Percentiles rank a stretch among this genome's conserved stretches.
These are phyloP conservation scores for Macroglossus sobrinus DNA, from an alignment of 2,113 vertebrate species.

Conservation along the genomic window DNA sequence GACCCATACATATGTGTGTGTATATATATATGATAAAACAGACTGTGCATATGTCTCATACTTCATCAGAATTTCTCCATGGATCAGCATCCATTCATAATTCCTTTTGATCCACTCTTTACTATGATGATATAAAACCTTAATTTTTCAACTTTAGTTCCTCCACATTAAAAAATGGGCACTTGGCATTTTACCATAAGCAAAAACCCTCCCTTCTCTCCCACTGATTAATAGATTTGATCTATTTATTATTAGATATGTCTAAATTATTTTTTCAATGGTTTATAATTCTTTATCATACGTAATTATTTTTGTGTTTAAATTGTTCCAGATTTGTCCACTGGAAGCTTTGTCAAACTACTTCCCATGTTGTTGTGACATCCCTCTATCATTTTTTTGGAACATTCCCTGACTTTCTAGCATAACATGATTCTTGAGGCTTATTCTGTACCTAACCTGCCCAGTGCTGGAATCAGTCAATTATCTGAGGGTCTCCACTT, in stretches of 20 bases:
- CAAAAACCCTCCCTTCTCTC: background rate
- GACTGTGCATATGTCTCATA: background rate
- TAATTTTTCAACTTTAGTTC: background rate
- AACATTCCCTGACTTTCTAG: background rate
- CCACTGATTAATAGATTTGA: background rate
- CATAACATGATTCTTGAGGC: background rate
- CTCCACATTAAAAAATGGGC: background rate
- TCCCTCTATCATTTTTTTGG: background rate
- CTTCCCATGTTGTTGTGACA: background rate
- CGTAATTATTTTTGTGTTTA: background rate
- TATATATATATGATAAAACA: background rate
- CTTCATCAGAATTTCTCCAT: background rate
- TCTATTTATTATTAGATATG: background rate
- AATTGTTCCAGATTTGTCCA: background rate
- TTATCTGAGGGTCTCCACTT: background rate
- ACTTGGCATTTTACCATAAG: background rate
- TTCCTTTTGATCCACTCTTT: background rate
- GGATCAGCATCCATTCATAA: background rate
- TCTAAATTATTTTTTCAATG: background rate
- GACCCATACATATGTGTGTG: background rate
- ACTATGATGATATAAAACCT: background rate
- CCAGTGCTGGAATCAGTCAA: background rate
- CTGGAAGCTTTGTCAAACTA: background rate
- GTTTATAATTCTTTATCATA: background rate
- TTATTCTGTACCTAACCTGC: background rate